Conservation (phyloP, 2,888 invertebrate genomes). For the Lochmaea capreae region DNA sequence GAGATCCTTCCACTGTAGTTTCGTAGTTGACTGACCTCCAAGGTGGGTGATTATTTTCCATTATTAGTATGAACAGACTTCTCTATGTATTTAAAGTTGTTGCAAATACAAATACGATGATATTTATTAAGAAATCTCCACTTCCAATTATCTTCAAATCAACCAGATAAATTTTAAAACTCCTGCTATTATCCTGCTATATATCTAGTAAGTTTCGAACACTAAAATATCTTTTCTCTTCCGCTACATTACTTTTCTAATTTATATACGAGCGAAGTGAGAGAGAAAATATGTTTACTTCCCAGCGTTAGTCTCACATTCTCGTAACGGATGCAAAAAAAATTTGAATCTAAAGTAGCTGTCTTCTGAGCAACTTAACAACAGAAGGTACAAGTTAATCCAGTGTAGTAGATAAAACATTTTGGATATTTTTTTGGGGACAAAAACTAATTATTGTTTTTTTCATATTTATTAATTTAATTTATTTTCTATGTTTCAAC, state of each 20-base stretch:
- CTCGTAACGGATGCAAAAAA: constrained; percentile 4
- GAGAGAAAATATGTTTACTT: constrained; percentile 18
- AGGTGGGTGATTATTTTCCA: no score
- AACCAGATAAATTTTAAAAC: no score
- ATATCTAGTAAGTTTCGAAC: neutral
- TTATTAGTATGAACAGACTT: no score
- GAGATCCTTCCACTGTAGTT: no score
- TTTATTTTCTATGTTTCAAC: no score
- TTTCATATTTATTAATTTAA: no score
- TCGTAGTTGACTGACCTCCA: no score
- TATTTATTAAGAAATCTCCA: no score
- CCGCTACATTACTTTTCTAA: constrained; percentile 4
- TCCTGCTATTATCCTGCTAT: neutral
- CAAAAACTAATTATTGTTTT: no score
- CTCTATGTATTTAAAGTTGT: no score
- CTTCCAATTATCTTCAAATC: no score
- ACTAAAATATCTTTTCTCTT: neutral
- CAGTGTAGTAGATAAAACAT: neutral
- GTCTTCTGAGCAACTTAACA: constrained; percentile 7
- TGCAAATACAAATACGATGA: no score
- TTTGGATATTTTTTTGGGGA: neutral
- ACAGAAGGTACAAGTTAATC: neutral
- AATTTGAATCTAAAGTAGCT: constrained; percentile 13
- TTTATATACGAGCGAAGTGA: constrained; percentile 3
- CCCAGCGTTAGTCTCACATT: neutral